A percentile compares a stretch with the other conserved stretches of the same genome.
Conservation (phyloP, 2,797 vertebrate species). For the Bradypodion ventrale region DNA sequence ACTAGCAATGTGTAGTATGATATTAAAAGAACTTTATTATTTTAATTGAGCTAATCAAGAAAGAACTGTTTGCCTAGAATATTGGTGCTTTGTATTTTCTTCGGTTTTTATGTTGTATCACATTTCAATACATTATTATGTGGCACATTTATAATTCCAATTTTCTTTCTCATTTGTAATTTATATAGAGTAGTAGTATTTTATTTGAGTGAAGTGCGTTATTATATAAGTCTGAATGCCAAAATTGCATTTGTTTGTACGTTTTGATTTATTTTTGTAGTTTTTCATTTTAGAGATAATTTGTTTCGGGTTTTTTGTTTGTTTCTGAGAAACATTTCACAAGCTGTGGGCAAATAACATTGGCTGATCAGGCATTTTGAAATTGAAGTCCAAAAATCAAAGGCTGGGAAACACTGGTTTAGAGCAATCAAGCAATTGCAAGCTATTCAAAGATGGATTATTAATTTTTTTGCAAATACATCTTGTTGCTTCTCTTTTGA, state of each 20-base stretch:
- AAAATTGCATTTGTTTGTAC: constrained; percentile 5
- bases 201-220: constrained; percentile 28
- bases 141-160: neutral
- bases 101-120: neutral
- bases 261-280: neutral
- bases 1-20: neutral
- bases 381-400: too few relatives aligned
- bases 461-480: neutral
- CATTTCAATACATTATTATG: constrained; percentile 5
- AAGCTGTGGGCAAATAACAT: constrained; percentile 16
- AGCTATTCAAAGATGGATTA: neutral
- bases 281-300: constrained; percentile 8
- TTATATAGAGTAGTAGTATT: neutral
- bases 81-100: neutral
- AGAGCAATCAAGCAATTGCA: constrained; percentile 6
- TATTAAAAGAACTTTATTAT: constrained; percentile 15
- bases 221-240: constrained; percentile 33
- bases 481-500: neutral
- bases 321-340: constrained; percentile 17
- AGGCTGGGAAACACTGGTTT: constrained; percentile 17
- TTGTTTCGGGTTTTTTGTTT: constrained; percentile 3
- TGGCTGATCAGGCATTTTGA: too few relatives aligned
- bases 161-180: constrained; percentile 33
- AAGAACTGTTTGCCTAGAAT: constrained; percentile 30
- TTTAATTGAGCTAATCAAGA: constrained; percentile 22